Percentiles rank a stretch among this genome's conserved stretches.
phyloP scores from a whole-genome alignment of 2,113 vertebrate genomes.

The Azemiops feae region DNA sequence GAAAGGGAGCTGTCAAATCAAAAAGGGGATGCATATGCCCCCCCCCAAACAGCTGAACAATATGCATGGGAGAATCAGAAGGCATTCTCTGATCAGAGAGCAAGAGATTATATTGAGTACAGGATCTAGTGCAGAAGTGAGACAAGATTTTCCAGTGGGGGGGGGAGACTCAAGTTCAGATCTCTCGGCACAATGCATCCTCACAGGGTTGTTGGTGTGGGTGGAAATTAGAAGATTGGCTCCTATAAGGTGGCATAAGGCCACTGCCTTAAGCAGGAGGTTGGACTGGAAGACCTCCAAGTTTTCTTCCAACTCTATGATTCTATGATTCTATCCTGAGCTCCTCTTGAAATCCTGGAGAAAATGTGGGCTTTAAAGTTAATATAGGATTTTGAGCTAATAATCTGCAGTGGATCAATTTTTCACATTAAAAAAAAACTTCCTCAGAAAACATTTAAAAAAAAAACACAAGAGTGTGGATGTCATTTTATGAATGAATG shows the following conservation, averaged over 20 bases:
- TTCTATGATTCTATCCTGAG: background rate
- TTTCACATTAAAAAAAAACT: background rate
- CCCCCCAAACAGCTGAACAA: background rate
- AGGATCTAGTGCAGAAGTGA: background rate
- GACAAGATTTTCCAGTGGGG: background rate
- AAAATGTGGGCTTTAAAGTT: background rate
- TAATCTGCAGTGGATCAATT: background rate
- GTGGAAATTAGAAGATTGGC: background rate
- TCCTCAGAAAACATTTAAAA: background rate
- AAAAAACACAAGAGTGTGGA: background rate
- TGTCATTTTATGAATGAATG: conserved; percentile 18
- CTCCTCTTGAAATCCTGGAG: background rate
- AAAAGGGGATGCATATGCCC: background rate
- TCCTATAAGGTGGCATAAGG: background rate
- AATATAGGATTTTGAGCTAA: background rate
- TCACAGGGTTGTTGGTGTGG: background rate
- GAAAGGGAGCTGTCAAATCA: background rate
- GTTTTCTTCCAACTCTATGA: background rate
- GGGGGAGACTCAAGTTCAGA: background rate
- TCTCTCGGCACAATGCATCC: background rate
- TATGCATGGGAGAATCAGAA: background rate
- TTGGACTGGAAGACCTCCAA: background rate
- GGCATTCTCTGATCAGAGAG: background rate
- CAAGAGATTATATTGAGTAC: background rate
- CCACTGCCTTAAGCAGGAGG: background rate